Conservation (phyloP, 2,888 invertebrate genomes). For the Thereva nobilitata region DNA sequence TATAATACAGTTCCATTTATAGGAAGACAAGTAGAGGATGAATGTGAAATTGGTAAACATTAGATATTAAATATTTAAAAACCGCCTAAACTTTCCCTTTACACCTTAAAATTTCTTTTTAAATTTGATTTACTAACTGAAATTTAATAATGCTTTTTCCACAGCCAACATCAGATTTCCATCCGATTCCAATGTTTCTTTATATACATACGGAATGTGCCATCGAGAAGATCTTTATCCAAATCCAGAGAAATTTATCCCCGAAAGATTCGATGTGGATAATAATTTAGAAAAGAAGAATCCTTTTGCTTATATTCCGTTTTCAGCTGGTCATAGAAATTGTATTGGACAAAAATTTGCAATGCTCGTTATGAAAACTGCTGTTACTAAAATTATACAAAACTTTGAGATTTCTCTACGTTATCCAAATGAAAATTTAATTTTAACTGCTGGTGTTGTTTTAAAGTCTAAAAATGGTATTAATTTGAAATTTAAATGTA, state of each 20-base stretch:
- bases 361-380: constrained; percentile 43
- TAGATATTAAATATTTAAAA: too few species aligned
- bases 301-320: constrained; percentile 43
- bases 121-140: too few species aligned
- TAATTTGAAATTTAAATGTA: constrained; percentile 29
- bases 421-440: constrained; percentile 37
- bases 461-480: constrained; percentile 43
- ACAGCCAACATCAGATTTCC: constrained; percentile 19
- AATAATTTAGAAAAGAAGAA: constrained; percentile 41
- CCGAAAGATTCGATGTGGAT: constrained; percentile 42
- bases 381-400: constrained; percentile 40
- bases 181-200: constrained; percentile 12
- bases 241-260: constrained; percentile 43
- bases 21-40: constrained; percentile 33
- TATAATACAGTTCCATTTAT: constrained; percentile 38
- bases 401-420: constrained; percentile 40
- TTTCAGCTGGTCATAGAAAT: constrained; percentile 44
- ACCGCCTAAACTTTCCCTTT: too few species aligned
- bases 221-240: constrained; percentile 40
- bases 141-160: too few species aligned
- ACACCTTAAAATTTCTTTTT: too few species aligned
- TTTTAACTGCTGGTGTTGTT: constrained; percentile 38
- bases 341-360: constrained; percentile 46
- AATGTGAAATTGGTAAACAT: constrained; percentile 14
- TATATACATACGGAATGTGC: constrained; percentile 27